A percentile compares a stretch with the other conserved stretches of the same genome.
Evolutionary conservation across 2,888 invertebrate genomes (phyloP).

Genomic region (Chorisops tibialis): DNA sequence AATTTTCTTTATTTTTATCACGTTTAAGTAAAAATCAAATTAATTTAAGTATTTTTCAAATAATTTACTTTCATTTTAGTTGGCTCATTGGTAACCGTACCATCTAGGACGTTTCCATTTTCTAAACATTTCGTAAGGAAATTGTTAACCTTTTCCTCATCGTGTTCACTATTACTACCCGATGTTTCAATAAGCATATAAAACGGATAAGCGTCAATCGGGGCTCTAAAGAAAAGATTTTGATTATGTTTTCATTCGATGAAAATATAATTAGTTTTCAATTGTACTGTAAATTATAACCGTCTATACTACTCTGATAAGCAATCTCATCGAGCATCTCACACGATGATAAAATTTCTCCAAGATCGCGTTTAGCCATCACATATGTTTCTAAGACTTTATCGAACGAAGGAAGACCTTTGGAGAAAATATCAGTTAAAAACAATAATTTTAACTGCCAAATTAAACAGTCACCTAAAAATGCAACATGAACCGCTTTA

Average conservation of each 20-base stretch:
- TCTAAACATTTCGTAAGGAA: conserved; percentile 76
- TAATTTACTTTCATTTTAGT: conserved; percentile 68
- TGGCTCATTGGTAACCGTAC: conserved; percentile 80
- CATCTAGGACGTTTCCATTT: conserved; percentile 71
- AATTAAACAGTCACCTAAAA: conserved; percentile 65
- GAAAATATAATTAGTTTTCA: conserved; percentile 2
- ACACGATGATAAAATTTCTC: conserved; percentile 92
- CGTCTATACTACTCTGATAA: conserved; percentile 61
- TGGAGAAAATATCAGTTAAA: neutral
- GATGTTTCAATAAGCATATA: conserved; percentile 85
- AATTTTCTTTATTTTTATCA: conserved; percentile 57
- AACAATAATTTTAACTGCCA: neutral
- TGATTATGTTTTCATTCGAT: neutral
- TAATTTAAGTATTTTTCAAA: neutral
- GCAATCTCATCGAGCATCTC: conserved; percentile 86
- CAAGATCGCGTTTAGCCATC: conserved; percentile 70
- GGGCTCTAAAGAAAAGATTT: conserved; percentile 51
- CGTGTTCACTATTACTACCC: conserved; percentile 80
- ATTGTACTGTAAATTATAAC: conserved; percentile 59
- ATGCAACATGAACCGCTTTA: conserved; percentile 77
- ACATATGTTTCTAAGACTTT: conserved; percentile 72
- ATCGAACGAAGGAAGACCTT: conserved; percentile 74
- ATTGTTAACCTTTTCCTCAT: conserved; percentile 77
- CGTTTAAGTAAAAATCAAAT: neutral
- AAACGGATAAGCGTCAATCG: conserved; percentile 68